Evolutionary conservation across 2,113 vertebrate genomes (phyloP), one percentile per base, ranked within the genome.

Genomic region (Halichoeres trimaculatus): DNA sequence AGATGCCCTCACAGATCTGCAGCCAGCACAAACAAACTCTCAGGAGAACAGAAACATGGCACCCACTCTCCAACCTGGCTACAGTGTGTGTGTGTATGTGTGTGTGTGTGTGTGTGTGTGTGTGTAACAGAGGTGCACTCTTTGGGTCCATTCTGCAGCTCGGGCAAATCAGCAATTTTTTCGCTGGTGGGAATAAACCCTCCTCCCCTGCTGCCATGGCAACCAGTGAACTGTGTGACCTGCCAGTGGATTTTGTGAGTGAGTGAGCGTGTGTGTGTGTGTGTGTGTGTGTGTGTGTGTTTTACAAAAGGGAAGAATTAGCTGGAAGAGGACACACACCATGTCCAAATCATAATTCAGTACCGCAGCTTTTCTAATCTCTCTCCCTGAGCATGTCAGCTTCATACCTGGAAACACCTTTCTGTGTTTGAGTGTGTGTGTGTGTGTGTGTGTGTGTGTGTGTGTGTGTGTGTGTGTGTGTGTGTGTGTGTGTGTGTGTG

Each of bases 181-280:
- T 2, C n/a, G 4, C 78, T 71, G 52, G 43, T 81, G 54, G 67
- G 64, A 84, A 70, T 63, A 59, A 52, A 74, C 71, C 50, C 59
- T 66, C 60, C 52, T 68, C 40, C 55, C 41, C 40, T 66, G 74
- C 67, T 87, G 62, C 71, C 74, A 83, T 89, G 76, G 85, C 64
- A 85, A 87, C 87, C 53, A 34, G 41, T 82, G 84, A 85, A 80
- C 82, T 78, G 55, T 63, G 70, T 80, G 70, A 83, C 81, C 64
- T 58, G 53, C 54, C 57, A 57, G 43, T 84, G 70, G 53, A 63
- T 43, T 58, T 19, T 70, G 43, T 84, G 60, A 66, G n/a, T 48
- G 8, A 38, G 38, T 52, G 19, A 53, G 54, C 64, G 45, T 73
- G 60, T 66, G 73, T 63, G 51, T 67, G 14, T 45, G 43, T 56